Percentiles rank a stretch among this genome's conserved stretches.
Conservation (phyloP, 2,888 invertebrate species). For the Conistra vaccinii region DNA sequence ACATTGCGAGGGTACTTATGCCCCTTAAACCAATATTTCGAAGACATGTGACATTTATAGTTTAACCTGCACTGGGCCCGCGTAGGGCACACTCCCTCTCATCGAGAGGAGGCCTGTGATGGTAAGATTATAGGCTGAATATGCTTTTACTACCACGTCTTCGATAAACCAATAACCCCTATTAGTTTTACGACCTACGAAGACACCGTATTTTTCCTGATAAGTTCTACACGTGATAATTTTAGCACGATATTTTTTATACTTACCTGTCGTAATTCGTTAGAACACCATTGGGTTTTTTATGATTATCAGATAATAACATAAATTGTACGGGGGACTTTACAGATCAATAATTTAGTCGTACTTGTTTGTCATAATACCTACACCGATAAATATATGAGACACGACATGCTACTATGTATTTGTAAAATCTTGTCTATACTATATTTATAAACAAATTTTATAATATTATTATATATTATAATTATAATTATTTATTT, state of each 20-base stretch:
- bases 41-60: too few species aligned
- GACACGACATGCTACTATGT: not conserved
- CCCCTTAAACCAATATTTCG: too few species aligned
- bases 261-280: constrained; percentile 25
- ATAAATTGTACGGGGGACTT: constrained; percentile 31
- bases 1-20: too few species aligned
- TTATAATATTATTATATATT: too few species aligned
- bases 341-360: constrained; percentile 22
- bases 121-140: too few species aligned
- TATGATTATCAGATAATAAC: constrained; percentile 26
- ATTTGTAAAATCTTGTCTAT: not conserved
- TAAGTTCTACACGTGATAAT: constrained; percentile 1
- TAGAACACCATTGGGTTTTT: constrained; percentile 28
- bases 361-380: constrained; percentile 8
- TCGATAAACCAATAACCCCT: not conserved
- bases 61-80: too few species aligned
- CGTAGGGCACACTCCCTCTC: too few species aligned
- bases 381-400: not conserved
- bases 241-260: constrained; percentile 8
- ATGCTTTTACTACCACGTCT: not conserved
- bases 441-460: too few species aligned
- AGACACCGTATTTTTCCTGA: constrained; percentile 20
- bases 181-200: too few species aligned
- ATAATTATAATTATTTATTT: too few species aligned
- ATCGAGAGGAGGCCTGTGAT: too few species aligned